These are phyloP conservation scores for Drosophila kepulauana DNA, from an alignment of 1,140 invertebrate genomes.

Conservation along the genomic window DNA sequence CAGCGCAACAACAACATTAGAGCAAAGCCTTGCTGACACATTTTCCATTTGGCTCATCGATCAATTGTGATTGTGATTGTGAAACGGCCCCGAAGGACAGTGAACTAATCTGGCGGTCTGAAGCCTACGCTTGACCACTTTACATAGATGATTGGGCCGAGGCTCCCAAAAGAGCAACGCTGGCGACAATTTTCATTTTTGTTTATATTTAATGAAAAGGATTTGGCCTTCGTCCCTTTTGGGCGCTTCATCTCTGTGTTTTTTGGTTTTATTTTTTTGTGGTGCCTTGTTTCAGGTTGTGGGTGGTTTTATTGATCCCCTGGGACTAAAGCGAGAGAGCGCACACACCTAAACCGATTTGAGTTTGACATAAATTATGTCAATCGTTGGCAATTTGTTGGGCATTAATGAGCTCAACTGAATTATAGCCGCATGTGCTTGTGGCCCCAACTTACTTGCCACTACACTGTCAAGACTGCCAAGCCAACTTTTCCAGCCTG, in stretches of 20 bases:
- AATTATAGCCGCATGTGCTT: constrained; percentile 35
- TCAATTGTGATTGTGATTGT: constrained; percentile 42
- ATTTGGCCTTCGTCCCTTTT: constrained; percentile 68
- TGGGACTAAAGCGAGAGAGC: constrained; percentile 38
- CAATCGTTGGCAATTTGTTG: constrained; percentile 74
- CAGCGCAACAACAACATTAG: background rate
- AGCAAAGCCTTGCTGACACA: constrained; percentile 20
- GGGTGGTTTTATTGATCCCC: constrained; percentile 67
- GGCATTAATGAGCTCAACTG: constrained; percentile 60
- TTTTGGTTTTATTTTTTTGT: constrained; percentile 28
- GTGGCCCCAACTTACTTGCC: constrained; percentile 12
- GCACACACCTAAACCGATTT: constrained; percentile 41
- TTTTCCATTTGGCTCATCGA: constrained; percentile 52
- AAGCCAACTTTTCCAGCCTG: background rate
- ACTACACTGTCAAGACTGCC: background rate
- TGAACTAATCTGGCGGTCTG: constrained; percentile 50
- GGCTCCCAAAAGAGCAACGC: constrained; percentile 1
- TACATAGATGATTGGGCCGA: constrained; percentile 67
- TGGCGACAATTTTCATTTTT: constrained; percentile 52
- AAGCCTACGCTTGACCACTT: constrained; percentile 50
- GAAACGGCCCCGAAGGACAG: constrained; percentile 51
- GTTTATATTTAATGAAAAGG: constrained; percentile 53
- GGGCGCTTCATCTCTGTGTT: constrained; percentile 31
- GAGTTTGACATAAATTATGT: constrained; percentile 76
- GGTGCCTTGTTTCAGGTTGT: constrained; percentile 5